Evolutionary conservation across 2,797 vertebrate species (phyloP).

Genomic region (Manis crassicaudata): DNA sequence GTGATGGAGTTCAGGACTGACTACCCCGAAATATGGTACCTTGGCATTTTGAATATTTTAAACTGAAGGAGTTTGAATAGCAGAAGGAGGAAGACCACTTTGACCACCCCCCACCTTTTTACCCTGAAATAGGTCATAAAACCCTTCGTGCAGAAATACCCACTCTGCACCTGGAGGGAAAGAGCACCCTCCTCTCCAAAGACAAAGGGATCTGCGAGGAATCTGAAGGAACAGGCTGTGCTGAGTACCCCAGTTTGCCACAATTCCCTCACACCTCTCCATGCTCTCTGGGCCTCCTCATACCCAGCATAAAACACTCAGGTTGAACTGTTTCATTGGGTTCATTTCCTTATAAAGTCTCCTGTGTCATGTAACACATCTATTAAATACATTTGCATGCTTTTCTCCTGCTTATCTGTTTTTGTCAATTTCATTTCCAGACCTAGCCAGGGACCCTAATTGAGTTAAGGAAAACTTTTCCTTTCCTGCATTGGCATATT

Average conservation of each 20-base stretch:
- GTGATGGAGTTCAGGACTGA: neutral
- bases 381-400: neutral
- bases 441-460: neutral
- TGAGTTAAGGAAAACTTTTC: neutral
- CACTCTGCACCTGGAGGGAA: neutral
- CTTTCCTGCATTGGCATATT: neutral
- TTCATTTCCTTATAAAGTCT: neutral
- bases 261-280: neutral
- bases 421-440: neutral
- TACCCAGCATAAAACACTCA: neutral
- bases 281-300: neutral
- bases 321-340: neutral
- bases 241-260: neutral
- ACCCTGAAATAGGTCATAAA: neutral
- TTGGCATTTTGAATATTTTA: neutral
- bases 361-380: neutral
- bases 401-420: neutral
- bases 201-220: neutral
- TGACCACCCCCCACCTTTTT: neutral
- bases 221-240: neutral
- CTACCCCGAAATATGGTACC: neutral
- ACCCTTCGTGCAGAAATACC: too few relatives aligned
- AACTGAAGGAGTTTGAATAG: neutral
- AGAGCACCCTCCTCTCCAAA: neutral
- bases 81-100: neutral